phyloP scores from a whole-genome alignment of 2,888 invertebrate genomes.

The Pilophorus perplexus region DNA sequence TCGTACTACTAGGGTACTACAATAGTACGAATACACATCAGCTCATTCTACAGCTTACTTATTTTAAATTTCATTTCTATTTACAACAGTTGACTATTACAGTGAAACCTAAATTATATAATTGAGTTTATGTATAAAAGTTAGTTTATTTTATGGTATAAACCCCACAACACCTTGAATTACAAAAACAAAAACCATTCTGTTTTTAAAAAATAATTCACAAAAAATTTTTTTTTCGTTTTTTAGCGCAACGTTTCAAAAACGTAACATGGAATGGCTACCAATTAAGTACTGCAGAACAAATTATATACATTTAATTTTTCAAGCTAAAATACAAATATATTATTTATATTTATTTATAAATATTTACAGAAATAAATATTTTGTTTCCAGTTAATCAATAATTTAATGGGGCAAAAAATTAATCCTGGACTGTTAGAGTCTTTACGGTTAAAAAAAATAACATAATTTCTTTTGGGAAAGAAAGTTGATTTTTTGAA shows the following conservation, averaged over 20 bases:
- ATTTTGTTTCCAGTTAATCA: slow-evolving; percentile 17
- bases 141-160: slow-evolving; percentile 42
- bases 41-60: slow-evolving; percentile 23
- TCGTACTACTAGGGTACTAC: slow-evolving; percentile 4
- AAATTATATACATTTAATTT: slow-evolving; percentile 30
- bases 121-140: slow-evolving; percentile 45
- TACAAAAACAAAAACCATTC: slow-evolving; percentile 13
- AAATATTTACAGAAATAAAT: slow-evolving; percentile 39
- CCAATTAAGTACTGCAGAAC: slow-evolving; percentile 44
- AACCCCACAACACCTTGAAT: slow-evolving; percentile 43
- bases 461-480: too few species aligned
- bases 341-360: slow-evolving; percentile 37
- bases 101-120: slow-evolving; percentile 19
- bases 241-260: background rate
- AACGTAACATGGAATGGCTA: slow-evolving; percentile 41
- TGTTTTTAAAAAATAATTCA: background rate
- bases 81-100: slow-evolving; percentile 37
- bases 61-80: slow-evolving; percentile 10
- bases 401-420: too few species aligned
- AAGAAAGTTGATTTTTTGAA: too few species aligned
- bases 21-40: slow-evolving; percentile 13
- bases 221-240: slow-evolving; percentile 9
- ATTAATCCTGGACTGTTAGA: background rate
- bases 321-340: slow-evolving; percentile 33
- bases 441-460: too few species aligned